These are phyloP conservation scores for Trachemys scripta DNA, from an alignment of 2,113 vertebrate species.

Conservation along the genomic window DNA sequence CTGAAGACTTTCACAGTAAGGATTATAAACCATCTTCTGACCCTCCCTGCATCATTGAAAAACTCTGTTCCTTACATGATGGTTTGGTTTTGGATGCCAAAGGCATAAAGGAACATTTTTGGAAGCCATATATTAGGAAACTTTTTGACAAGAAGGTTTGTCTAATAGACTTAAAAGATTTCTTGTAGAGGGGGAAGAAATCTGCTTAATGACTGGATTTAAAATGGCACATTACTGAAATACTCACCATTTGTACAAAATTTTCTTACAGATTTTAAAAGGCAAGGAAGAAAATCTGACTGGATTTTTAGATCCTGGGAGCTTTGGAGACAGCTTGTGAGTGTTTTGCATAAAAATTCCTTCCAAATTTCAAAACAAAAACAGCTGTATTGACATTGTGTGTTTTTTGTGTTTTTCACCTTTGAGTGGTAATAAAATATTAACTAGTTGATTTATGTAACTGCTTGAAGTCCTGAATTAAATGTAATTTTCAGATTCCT, in stretches of 20 bases:
- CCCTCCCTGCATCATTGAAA: constrained; percentile 91
- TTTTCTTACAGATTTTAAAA: constrained; percentile 86
- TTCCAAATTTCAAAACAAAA: background rate
- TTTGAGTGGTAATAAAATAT: background rate
- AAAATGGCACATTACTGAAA: background rate
- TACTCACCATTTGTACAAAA: background rate
- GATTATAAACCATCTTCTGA: constrained; percentile 86
- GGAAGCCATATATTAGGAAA: constrained; percentile 95
- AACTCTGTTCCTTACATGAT: constrained; percentile 90
- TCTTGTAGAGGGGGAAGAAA: background rate
- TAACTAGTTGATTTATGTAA: accelerated
- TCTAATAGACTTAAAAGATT: background rate
- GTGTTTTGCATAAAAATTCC: constrained; percentile 34
- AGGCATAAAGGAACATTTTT: constrained; percentile 96
- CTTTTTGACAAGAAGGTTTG: constrained; percentile 94
- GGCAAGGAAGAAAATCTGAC: constrained; percentile 93
- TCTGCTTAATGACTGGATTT: background rate
- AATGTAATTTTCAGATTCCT: background rate
- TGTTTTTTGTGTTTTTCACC: background rate
- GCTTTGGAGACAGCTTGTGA: constrained; percentile 95
- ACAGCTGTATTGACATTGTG: accelerated
- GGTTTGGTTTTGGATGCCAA: constrained; percentile 95
- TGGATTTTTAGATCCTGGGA: constrained; percentile 92
- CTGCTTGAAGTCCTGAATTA: accelerated
- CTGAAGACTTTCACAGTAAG: constrained; percentile 89